Evolutionary conservation across 2,888 invertebrate species (phyloP).

Genomic region (Latrodectus hesperus): DNA sequence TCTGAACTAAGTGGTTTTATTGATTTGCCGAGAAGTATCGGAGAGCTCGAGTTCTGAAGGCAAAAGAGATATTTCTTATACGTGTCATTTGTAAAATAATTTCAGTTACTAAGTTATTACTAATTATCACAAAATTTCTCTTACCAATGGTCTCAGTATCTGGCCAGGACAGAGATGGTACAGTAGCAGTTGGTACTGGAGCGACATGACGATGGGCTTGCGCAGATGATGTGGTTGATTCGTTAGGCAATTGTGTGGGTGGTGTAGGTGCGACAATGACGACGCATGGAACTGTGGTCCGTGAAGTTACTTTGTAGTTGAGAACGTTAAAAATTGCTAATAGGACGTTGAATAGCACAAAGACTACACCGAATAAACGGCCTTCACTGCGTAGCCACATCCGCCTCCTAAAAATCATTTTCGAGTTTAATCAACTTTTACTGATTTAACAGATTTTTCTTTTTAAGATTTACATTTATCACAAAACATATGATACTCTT

Average conservation of each 20-base stretch:
- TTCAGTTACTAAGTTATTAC: no score
- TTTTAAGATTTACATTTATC: no score
- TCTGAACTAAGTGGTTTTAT: no score
- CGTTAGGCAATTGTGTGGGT: background rate
- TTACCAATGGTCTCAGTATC: conserved; percentile 14
- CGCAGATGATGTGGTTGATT: background rate
- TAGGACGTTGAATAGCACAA: conserved; percentile 70
- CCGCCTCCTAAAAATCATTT: conserved; percentile 28
- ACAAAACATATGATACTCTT: no score
- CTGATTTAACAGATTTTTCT: no score
- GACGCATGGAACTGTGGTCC: conserved; percentile 60
- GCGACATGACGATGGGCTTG: background rate
- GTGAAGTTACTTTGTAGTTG: conserved; percentile 62
- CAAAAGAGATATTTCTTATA: no score
- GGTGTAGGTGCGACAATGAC: conserved; percentile 65
- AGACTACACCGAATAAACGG: conserved; percentile 67
- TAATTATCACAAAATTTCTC: no score
- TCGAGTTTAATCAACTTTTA: no score
- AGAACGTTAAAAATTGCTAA: conserved; percentile 70
- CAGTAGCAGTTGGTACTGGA: background rate
- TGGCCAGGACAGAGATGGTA: conserved; percentile 3
- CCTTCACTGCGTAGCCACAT: conserved; percentile 69
- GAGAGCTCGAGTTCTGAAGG: no score
- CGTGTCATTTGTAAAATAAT: no score
- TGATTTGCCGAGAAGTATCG: no score